Evolutionary conservation across 2,888 invertebrate species (phyloP), one percentile per base, ranked within the genome.

Genomic region (Rhynchonema sp.): DNA sequence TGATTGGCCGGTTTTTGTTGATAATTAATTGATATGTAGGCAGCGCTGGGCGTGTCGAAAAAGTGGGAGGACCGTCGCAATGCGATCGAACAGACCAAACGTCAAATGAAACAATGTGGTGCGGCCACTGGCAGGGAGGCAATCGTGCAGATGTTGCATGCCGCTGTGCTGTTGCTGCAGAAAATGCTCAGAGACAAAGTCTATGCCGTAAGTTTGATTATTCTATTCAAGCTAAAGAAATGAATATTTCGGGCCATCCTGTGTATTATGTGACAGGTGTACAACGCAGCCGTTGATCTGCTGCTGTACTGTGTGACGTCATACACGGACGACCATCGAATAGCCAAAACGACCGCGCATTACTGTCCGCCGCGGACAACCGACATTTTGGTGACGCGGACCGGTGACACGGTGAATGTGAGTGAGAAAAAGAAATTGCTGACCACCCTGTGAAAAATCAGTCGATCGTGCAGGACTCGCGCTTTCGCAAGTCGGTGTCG

Each of bases 331-430:
- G 3, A 53, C 13, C 54, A 59, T 23, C 53, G 28, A 30, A 49
- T 59, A 22, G 49, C 27, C 26, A 57, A 57, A 46, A 27, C 23
- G 26, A 30, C 30, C 6, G 57, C 38, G 3, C 2, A 46, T 6
- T 23, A 49, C 22, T 55, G 55, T 55, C 28, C 55, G 9, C 55
- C 17, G 3, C 49, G 46, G 1, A 66, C 65, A 2, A 56, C 52
- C 30, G 27, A 59, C n/a, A 57, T 61, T 26, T 52, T 65, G 20
- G 46, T 65, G 29, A 63, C 61, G 30, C 38, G 65, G 6, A 65
- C 65, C 2, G 65, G 65, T 6, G 65, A 65, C 52, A 65, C 65
- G 6, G 60, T 61, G 3, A 59, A 46, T 30, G 59, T 59, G 2
- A 1, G 59, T 28, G 22, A 2, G n/a, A n/a, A n/a, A n/a, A n/a